Conservation (phyloP, 2,113 vertebrate genomes). For the Tychaedon coryphoeus region DNA sequence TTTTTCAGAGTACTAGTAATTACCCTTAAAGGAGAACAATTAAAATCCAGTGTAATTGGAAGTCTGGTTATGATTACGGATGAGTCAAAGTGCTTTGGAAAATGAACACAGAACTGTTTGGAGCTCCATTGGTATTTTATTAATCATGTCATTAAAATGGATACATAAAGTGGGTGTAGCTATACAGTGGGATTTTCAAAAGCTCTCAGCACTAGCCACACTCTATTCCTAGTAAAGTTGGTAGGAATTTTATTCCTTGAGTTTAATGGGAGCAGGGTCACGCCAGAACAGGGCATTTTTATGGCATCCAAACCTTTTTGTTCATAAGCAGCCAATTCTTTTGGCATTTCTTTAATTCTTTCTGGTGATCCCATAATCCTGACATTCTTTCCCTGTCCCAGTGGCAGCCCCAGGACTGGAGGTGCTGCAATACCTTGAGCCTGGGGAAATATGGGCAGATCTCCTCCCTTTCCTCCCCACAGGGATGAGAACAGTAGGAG, state of each 20-base stretch:
- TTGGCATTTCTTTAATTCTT: not conserved
- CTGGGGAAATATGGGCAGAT: fast-evolving
- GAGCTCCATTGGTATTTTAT: slow-evolving; percentile 51
- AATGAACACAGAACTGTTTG: slow-evolving; percentile 54
- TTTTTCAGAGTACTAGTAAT: slow-evolving; percentile 38
- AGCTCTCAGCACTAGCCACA: slow-evolving; percentile 7
- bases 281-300: not conserved
- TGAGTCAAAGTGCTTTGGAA: slow-evolving; percentile 59
- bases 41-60: slow-evolving; percentile 23
- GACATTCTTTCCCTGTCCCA: not conserved
- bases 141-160: slow-evolving; percentile 51
- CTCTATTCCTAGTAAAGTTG: not conserved
- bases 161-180: slow-evolving; percentile 19
- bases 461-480: fast-evolving
- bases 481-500: fast-evolving
- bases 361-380: not conserved
- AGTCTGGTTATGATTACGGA: slow-evolving; percentile 56
- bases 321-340: not conserved
- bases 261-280: not conserved
- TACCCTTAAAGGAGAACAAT: slow-evolving; percentile 53
- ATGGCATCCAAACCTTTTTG: not conserved
- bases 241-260: slow-evolving; percentile 4
- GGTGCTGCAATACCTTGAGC: not conserved
- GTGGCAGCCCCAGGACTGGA: not conserved
- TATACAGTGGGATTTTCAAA: slow-evolving; percentile 44